phyloP scores from a whole-genome alignment of 2,888 invertebrate species.

The Lycaena phlaeas region DNA sequence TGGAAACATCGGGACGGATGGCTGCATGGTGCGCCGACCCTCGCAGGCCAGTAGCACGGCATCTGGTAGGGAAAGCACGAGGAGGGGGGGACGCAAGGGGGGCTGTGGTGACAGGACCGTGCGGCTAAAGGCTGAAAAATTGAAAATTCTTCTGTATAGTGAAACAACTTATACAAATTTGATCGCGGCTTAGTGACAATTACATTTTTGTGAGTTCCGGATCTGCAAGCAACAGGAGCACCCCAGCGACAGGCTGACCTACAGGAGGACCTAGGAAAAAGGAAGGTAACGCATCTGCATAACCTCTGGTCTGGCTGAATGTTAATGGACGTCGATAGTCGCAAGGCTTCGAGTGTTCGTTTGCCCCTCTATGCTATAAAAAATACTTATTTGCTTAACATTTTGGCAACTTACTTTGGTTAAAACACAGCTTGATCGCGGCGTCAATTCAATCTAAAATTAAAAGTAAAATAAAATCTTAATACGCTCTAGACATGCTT shows the following conservation, averaged over 20 bases:
- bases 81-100: conserved; percentile 48
- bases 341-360: no score
- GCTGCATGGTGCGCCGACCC: conserved; percentile 47
- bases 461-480: background rate
- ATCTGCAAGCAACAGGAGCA: no score
- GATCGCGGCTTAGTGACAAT: background rate
- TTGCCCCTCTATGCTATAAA: no score
- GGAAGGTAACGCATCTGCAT: no score
- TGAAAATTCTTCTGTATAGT: background rate
- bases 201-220: no score
- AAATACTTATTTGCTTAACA: background rate
- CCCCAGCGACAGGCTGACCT: no score
- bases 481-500: background rate
- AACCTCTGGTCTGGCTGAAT: no score
- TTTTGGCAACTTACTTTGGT: conserved; percentile 31
- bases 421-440: conserved; percentile 46
- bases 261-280: no score
- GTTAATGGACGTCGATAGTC: no score
- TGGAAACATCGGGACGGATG: conserved; percentile 51
- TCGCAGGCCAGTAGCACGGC: conserved; percentile 59
- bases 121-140: conserved; percentile 39
- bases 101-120: conserved; percentile 44
- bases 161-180: background rate
- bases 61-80: conserved; percentile 51
- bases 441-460: conserved; percentile 42